Conservation (phyloP, 2,113 vertebrate species). For the Aptenodytes patagonicus region DNA sequence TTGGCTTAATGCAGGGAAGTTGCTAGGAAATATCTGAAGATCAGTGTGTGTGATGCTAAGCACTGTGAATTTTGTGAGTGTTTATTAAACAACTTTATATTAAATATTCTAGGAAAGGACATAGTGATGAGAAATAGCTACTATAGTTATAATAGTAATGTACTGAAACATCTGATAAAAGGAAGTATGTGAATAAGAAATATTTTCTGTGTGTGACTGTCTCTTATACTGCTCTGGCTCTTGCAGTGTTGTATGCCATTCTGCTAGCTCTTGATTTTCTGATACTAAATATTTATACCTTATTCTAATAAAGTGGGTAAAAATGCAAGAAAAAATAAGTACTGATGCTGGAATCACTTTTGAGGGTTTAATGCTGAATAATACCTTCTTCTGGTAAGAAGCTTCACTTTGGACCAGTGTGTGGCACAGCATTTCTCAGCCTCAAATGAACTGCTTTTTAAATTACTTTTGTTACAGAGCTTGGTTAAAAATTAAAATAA, state of each 20-base stretch:
- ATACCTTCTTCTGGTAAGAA: neutral
- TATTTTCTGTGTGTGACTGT: neutral
- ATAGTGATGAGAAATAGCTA: neutral
- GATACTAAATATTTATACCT: neutral
- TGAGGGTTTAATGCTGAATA: neutral
- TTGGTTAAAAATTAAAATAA: neutral
- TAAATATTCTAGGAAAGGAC: neutral
- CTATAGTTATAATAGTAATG: neutral
- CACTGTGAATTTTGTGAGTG: neutral
- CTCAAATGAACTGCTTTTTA: neutral
- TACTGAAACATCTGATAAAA: neutral
- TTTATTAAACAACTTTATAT: neutral
- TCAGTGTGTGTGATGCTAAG: neutral
- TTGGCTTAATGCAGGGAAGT: neutral
- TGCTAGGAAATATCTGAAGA: neutral
- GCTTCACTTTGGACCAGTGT: neutral
- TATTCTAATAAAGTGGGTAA: neutral
- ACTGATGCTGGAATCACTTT: neutral
- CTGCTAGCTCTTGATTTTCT: neutral
- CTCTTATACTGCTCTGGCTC: neutral
- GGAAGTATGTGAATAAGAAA: neutral
- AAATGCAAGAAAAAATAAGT: neutral
- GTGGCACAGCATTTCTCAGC: neutral
- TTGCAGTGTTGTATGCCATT: neutral
- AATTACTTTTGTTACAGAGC: neutral